Conservation (phyloP, 2,888 invertebrate genomes). For the Biston stratarius region DNA sequence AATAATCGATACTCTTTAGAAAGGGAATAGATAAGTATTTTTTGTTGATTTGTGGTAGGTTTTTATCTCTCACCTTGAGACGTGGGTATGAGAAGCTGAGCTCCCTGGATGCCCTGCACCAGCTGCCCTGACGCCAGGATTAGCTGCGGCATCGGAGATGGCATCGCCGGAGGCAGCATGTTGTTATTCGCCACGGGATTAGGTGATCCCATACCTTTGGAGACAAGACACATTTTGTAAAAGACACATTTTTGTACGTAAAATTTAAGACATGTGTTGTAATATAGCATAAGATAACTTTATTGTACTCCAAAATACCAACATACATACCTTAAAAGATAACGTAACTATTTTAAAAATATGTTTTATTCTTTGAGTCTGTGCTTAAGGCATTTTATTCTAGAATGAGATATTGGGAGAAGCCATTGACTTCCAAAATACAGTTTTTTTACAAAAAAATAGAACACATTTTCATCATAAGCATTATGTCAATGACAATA, state of each 20-base stretch:
- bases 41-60: neutral
- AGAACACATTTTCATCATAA: too few relatives aligned
- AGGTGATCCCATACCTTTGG: slow-evolving; percentile 77
- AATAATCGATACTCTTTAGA: neutral
- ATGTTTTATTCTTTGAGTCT: too few relatives aligned
- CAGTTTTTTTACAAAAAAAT: too few relatives aligned
- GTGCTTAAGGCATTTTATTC: too few relatives aligned
- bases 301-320: too few relatives aligned
- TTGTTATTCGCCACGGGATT: slow-evolving; percentile 81
- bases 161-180: slow-evolving; percentile 88
- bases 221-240: neutral
- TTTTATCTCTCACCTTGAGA: slow-evolving; percentile 91
- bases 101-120: slow-evolving; percentile 96
- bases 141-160: slow-evolving; percentile 95
- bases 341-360: too few relatives aligned
- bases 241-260: neutral
- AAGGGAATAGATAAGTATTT: neutral
- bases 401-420: too few relatives aligned
- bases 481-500: too few relatives aligned
- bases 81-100: slow-evolving; percentile 97
- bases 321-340: too few relatives aligned
- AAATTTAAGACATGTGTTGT: too few relatives aligned
- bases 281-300: too few relatives aligned
- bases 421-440: too few relatives aligned
- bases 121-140: slow-evolving; percentile 96